phyloP scores from a whole-genome alignment of 1,140 invertebrate genomes.

The Pemphigus obesinymphae region DNA sequence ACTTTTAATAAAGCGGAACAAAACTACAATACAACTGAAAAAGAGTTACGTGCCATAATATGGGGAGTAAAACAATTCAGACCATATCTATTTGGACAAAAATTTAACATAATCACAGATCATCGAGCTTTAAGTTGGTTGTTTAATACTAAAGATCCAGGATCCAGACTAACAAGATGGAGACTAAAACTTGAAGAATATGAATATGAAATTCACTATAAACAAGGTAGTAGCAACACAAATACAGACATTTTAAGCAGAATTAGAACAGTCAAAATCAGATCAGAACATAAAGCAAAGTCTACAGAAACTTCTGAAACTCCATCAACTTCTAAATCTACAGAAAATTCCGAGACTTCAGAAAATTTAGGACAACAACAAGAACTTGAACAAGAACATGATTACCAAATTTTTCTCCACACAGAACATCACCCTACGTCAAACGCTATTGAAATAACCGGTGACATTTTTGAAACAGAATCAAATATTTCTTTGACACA shows the following conservation, averaged over 20 bases:
- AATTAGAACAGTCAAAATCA: not conserved
- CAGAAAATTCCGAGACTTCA: not conserved
- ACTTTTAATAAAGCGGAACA: too few species aligned
- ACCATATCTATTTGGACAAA: too few species aligned
- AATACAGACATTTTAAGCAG: constrained; percentile 46
- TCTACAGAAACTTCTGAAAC: not conserved
- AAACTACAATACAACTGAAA: too few species aligned
- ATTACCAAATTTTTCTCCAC: not conserved
- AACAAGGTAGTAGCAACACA: constrained; percentile 49
- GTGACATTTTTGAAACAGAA: not conserved
- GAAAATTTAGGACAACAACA: not conserved
- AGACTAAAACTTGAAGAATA: constrained; percentile 30
- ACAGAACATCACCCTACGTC: not conserved
- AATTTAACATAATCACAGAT: too few species aligned
- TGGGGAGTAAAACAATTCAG: too few species aligned
- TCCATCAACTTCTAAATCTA: not conserved
- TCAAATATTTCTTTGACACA: not conserved
- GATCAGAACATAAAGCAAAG: not conserved
- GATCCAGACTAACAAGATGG: too few species aligned
- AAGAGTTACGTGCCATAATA: too few species aligned
- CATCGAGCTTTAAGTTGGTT: too few species aligned
- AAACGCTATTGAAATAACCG: not conserved
- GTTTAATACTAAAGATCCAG: too few species aligned
- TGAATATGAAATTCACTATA: constrained; percentile 52
- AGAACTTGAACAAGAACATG: not conserved